Percentiles rank a stretch among this genome's conserved stretches.
Evolutionary conservation across 2,113 vertebrate species (phyloP).

Genomic region (Megalops atlanticus): DNA sequence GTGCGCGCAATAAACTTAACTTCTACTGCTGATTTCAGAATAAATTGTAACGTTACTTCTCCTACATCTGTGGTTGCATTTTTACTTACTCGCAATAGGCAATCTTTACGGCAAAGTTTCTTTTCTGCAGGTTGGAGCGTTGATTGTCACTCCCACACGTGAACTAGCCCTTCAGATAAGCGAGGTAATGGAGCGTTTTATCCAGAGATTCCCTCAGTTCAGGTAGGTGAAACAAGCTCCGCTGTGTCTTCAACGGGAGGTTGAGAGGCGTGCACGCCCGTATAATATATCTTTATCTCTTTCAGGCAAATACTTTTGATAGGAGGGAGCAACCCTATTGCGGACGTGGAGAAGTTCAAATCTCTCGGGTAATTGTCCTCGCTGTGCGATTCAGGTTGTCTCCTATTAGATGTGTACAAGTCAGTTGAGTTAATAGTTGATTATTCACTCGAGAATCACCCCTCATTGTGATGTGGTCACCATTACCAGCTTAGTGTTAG

Average conservation of each 20-base stretch:
- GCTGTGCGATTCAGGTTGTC: background rate
- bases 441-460: too few species aligned
- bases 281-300: constrained; percentile 13
- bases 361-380: constrained; percentile 73
- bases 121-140: constrained; percentile 81
- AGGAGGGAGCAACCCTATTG: constrained; percentile 89
- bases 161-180: constrained; percentile 91
- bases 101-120: background rate
- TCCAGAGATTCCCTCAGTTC: constrained; percentile 82
- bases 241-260: background rate
- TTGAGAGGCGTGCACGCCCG: background rate
- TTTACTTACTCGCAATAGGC: background rate
- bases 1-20: too few species aligned
- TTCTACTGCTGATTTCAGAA: too few species aligned
- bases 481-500: too few species aligned
- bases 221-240: constrained; percentile 70
- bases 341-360: constrained; percentile 90
- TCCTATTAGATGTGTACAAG: background rate
- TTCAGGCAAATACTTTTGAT: constrained; percentile 91
- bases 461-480: too few species aligned
- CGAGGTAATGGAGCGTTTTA: constrained; percentile 83
- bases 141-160: constrained; percentile 90
- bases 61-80: background rate
- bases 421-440: too few species aligned
- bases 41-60: too few species aligned